These are phyloP conservation scores for Cherax destructor DNA, from an alignment of 1,140 invertebrate genomes.

Conservation along the genomic window DNA sequence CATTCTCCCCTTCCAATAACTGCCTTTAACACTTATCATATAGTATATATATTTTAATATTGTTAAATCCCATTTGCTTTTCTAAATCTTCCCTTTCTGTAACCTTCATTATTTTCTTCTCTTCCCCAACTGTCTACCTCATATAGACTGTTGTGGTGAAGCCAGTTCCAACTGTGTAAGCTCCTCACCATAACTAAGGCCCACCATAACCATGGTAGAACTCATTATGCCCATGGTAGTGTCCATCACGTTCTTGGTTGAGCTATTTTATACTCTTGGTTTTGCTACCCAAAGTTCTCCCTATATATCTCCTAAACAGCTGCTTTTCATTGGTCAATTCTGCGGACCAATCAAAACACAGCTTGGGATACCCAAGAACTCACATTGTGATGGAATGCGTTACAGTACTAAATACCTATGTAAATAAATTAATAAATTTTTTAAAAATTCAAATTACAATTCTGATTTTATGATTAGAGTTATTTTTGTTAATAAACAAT, in stretches of 20 bases:
- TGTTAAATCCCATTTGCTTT: too few relatives aligned
- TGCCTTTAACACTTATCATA: too few relatives aligned
- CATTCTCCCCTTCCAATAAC: too few relatives aligned
- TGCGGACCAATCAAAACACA: conserved; percentile 21
- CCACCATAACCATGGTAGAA: not conserved
- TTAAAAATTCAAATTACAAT: too few relatives aligned
- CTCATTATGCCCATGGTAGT: too few relatives aligned
- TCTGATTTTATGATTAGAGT: too few relatives aligned
- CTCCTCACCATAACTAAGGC: not conserved
- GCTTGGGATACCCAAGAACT: not conserved
- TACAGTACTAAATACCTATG: too few relatives aligned
- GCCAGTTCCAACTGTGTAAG: not conserved
- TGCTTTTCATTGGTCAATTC: conserved; percentile 14
- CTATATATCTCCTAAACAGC: not conserved
- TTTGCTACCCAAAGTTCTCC: not conserved
- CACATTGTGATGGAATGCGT: not conserved
- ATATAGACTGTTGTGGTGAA: conserved; percentile 30
- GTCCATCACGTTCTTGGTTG: too few relatives aligned
- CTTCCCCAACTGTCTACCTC: conserved; percentile 34
- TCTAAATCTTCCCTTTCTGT: too few relatives aligned
- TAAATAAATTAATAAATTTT: too few relatives aligned
- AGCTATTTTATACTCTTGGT: not conserved
- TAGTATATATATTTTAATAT: too few relatives aligned
- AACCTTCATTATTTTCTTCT: not conserved
- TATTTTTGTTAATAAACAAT: too few relatives aligned